Conservation (phyloP, 2,113 vertebrate genomes). For the Myotis brandtii region DNA sequence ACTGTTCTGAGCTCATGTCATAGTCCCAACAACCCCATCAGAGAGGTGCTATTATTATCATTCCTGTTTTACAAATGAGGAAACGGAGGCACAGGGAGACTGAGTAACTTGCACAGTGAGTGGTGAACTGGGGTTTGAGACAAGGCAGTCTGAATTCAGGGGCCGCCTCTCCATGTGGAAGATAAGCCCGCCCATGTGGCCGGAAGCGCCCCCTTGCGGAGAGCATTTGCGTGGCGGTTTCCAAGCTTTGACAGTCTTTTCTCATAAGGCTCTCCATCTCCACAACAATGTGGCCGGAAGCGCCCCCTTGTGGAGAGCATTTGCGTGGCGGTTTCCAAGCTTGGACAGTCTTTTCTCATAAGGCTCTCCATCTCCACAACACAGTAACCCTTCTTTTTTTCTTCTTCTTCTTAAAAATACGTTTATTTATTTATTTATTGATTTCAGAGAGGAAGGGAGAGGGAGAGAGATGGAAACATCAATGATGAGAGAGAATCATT, state of each 20-base stretch:
- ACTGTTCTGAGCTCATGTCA: neutral
- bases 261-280: neutral
- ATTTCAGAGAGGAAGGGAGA: too few species aligned
- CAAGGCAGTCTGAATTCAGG: neutral
- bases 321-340: neutral
- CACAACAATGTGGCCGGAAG: neutral
- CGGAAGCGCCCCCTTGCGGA: slow-evolving; percentile 59
- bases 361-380: neutral
- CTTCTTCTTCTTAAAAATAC: too few species aligned
- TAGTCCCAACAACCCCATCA: neutral
- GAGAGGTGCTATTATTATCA: neutral
- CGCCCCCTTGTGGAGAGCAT: slow-evolving; percentile 61
- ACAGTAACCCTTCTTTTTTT: neutral
- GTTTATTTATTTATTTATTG: too few species aligned
- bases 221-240: neutral
- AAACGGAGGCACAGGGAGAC: slow-evolving; percentile 28
- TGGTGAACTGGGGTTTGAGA: neutral
- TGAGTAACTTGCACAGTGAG: neutral
- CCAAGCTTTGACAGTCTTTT: neutral
- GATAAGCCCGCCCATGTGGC: neutral
- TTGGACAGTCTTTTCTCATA: neutral
- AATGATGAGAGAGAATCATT: too few species aligned
- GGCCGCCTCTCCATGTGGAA: neutral
- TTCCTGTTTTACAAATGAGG: neutral
- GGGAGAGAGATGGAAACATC: too few species aligned